Percentiles rank a stretch among this genome's conserved stretches.
These are phyloP conservation scores for Oikopleura vanhoeffeni DNA, from an alignment of 23 tunicate genomes.

Conservation along the genomic window DNA sequence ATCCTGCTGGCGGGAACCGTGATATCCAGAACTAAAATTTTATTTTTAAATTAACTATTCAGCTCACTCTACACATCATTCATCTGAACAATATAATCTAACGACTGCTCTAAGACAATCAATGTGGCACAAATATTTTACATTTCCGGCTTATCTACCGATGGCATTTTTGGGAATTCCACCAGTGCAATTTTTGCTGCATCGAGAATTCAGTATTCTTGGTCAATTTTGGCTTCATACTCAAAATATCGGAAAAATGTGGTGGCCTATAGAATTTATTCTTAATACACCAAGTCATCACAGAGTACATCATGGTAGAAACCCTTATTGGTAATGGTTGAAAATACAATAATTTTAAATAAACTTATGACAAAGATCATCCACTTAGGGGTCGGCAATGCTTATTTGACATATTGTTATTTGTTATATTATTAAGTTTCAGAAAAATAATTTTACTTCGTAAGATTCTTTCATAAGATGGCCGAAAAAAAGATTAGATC, in stretches of 20 bases:
- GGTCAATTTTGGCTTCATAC: conserved; percentile 96
- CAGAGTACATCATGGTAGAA: conserved; percentile 85
- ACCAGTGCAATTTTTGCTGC: background rate
- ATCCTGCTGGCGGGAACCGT: no score
- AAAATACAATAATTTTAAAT: no score
- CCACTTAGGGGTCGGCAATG: no score
- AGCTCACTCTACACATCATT: conserved; percentile 31
- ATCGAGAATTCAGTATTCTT: conserved; percentile 30
- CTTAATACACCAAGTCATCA: conserved; percentile 94
- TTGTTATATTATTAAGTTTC: no score
- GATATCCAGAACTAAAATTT: no score
- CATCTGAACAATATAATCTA: conserved; percentile 75
- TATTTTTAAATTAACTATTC: no score
- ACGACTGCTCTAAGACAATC: conserved; percentile 38
- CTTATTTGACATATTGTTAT: no score
- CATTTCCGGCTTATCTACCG: background rate
- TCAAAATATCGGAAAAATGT: conserved; percentile 17
- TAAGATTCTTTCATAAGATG: no score
- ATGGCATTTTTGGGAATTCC: conserved; percentile 25
- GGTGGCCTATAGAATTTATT: conserved; percentile 70
- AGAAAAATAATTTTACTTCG: no score
- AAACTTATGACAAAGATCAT: no score
- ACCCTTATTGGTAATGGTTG: no score
- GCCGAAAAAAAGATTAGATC: no score
- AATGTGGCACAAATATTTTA: background rate